phyloP scores from a whole-genome alignment of 1,140 invertebrate genomes.

The Diabrotica undecimpunctata region DNA sequence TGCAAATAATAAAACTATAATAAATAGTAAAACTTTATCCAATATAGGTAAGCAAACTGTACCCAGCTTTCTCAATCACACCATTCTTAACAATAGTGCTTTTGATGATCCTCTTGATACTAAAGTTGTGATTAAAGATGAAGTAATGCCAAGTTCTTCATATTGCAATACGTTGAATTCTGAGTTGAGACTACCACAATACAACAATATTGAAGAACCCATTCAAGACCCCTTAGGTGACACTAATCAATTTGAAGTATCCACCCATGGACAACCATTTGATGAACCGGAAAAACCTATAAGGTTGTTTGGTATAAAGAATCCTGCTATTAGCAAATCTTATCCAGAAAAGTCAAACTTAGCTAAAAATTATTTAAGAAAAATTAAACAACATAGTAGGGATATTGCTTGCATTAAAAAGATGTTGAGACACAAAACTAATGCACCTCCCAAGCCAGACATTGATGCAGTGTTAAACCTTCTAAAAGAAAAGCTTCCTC shows the following conservation, averaged over 20 bases:
- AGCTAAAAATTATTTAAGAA: constrained; percentile 33
- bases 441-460: constrained; percentile 23
- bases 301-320: neutral
- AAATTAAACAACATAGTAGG: constrained; percentile 40
- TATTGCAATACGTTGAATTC: neutral
- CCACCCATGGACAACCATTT: constrained; percentile 5
- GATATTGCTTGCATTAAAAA: constrained; percentile 40
- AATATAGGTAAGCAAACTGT: neutral
- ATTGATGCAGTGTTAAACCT: constrained; percentile 23
- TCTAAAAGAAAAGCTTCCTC: constrained; percentile 30
- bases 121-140: neutral
- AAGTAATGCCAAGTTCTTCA: neutral
- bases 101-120: neutral
- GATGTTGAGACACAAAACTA: constrained; percentile 32
- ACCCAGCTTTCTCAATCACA: neutral
- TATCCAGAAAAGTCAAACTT: constrained; percentile 18
- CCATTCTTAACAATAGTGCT: neutral
- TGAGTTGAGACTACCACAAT: neutral
- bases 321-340: constrained; percentile 7
- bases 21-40: neutral
- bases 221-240: neutral
- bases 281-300: neutral
- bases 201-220: neutral
- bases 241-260: constrained; percentile 3
- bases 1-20: constrained; percentile 6